A percentile compares a stretch with the other conserved stretches of the same genome.
Evolutionary conservation across 2,113 vertebrate genomes (phyloP).

Genomic region (Pithys albifrons): DNA sequence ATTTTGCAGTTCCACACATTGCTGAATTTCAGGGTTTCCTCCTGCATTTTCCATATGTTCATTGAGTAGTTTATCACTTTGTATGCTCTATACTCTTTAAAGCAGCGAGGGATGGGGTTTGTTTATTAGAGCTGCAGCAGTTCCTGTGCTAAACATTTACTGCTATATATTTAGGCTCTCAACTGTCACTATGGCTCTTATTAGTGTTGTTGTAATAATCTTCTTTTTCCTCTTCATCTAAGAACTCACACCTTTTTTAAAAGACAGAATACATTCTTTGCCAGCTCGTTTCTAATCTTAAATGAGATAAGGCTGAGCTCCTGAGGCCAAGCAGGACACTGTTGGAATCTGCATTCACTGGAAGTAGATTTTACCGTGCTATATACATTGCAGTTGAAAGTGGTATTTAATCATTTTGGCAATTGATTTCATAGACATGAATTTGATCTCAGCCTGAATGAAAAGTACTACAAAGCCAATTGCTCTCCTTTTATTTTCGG

Average conservation of each 20-base stretch:
- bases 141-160: conserved; percentile 13
- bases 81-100: conserved; percentile 12
- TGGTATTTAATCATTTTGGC: conserved; percentile 44
- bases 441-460: not conserved
- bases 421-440: conserved; percentile 6
- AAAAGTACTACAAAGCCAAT: not conserved
- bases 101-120: not conserved
- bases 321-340: not conserved
- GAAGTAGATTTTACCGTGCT: conserved; percentile 11
- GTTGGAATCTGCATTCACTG: not conserved
- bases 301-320: conserved; percentile 27
- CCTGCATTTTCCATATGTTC: conserved; percentile 42
- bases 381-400: not conserved
- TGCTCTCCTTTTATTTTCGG: not conserved
- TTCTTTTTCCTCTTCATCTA: conserved; percentile 41
- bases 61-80: not conserved
- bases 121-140: conserved; percentile 37
- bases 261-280: conserved; percentile 29
- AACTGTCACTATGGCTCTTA: conserved; percentile 13
- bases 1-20: conserved; percentile 50
- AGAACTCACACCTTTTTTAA: conserved; percentile 61
- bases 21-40: conserved; percentile 22
- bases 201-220: conserved; percentile 9
- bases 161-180: conserved; percentile 38
- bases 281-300: conserved; percentile 59